A percentile compares a stretch with the other conserved stretches of the same genome.
These are phyloP conservation scores for Eudyptes chrysolophus DNA, from an alignment of 2,113 vertebrate species.

Conservation along the genomic window DNA sequence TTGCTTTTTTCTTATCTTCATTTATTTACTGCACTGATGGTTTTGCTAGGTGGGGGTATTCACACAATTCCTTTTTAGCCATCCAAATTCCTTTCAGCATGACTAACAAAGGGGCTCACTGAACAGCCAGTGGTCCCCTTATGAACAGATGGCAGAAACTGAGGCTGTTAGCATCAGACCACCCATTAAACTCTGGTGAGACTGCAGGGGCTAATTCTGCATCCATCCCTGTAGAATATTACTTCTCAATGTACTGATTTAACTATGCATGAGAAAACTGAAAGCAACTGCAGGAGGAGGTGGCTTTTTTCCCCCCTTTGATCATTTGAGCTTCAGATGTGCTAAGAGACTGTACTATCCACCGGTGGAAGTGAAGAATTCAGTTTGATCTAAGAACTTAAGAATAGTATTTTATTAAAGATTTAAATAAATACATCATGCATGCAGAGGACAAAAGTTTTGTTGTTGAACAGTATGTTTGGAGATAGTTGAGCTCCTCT, in stretches of 20 bases:
- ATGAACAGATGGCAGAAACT: constrained; percentile 37
- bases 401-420: not conserved
- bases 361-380: not conserved
- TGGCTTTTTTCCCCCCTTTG: not conserved
- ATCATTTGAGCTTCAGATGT: not conserved
- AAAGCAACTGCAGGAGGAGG: not conserved
- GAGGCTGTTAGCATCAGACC: not conserved
- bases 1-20: not conserved
- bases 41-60: not conserved
- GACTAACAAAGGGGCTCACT: not conserved
- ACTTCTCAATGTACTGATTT: not conserved
- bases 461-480: not conserved
- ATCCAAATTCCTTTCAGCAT: not conserved
- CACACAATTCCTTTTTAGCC: not conserved
- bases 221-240: not conserved
- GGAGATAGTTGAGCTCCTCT: not conserved
- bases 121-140: constrained; percentile 10
- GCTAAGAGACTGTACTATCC: not conserved
- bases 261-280: constrained; percentile 1
- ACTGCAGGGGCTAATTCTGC: not conserved
- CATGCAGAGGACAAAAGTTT: not conserved
- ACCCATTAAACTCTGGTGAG: constrained; percentile 17
- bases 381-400: not conserved
- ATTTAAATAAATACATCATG: not conserved
- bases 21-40: not conserved